These are phyloP conservation scores for Lycaena phlaeas DNA, from an alignment of 2,888 invertebrate species.

Conservation along the genomic window DNA sequence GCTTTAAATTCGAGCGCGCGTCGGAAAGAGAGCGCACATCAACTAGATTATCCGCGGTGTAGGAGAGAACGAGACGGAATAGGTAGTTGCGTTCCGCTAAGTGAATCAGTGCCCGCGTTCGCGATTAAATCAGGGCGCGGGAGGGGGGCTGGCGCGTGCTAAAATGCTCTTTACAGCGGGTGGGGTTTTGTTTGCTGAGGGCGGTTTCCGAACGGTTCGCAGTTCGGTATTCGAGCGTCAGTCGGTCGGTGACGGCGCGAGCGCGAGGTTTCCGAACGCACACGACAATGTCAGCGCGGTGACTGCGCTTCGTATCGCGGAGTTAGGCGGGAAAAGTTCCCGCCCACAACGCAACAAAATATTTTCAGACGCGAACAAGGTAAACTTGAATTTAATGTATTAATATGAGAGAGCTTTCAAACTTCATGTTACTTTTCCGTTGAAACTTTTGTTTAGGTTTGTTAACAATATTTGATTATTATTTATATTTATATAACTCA, in stretches of 20 bases:
- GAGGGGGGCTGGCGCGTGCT: conserved; percentile 54
- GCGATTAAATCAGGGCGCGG: conserved; percentile 71
- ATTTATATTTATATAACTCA: too few species aligned
- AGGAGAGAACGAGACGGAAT: conserved; percentile 50
- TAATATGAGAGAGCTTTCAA: too few species aligned
- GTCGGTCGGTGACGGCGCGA: conserved; percentile 45
- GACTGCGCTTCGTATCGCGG: conserved; percentile 51
- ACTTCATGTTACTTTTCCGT: too few species aligned
- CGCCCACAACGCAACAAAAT: conserved; percentile 64
- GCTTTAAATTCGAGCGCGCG: conserved; percentile 25
- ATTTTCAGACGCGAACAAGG: conserved; percentile 74
- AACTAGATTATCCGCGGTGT: conserved; percentile 29
- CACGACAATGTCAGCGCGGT: conserved; percentile 54
- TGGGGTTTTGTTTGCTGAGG: conserved; percentile 71
- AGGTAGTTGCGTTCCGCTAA: conserved; percentile 67
- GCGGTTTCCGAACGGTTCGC: conserved; percentile 60
- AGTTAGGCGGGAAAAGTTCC: conserved; percentile 67
- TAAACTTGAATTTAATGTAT: conserved; percentile 28
- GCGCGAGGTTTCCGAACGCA: conserved; percentile 38
- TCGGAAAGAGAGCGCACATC: conserved; percentile 28
- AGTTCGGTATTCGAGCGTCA: conserved; percentile 31
- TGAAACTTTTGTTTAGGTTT: too few species aligned
- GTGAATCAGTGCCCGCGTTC: conserved; percentile 72
- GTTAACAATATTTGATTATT: too few species aligned
- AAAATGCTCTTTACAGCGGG: conserved; percentile 68